These are phyloP conservation scores for Coreoperca whiteheadi DNA, from an alignment of 2,113 vertebrate species.

Conservation along the genomic window DNA sequence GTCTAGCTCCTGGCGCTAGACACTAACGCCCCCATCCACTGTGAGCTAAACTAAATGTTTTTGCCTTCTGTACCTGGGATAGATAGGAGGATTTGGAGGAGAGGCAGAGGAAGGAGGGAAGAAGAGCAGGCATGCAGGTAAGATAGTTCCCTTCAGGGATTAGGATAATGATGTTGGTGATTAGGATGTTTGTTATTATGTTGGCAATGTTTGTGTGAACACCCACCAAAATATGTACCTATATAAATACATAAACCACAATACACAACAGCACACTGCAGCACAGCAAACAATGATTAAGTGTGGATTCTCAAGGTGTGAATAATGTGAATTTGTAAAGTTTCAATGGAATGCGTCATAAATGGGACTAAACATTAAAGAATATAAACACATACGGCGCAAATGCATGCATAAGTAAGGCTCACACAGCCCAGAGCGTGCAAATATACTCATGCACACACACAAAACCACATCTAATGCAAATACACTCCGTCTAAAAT, in stretches of 20 bases:
- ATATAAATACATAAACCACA: conserved; percentile 65
- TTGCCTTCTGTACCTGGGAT: conserved; percentile 27
- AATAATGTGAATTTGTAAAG: conserved; percentile 63
- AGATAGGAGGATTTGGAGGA: conserved; percentile 55
- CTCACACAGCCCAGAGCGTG: conserved; percentile 23
- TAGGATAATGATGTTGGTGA: conserved; percentile 78
- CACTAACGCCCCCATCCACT: conserved; percentile 51
- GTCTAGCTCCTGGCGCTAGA: conserved; percentile 49
- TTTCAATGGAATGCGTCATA: conserved; percentile 43
- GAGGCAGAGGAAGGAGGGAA: conserved; percentile 39
- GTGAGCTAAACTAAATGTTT: conserved; percentile 66
- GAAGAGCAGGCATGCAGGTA: conserved; percentile 58
- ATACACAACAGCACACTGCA: conserved; percentile 47
- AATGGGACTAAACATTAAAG: conserved; percentile 53
- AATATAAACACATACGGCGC: conserved; percentile 16
- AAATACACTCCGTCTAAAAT: not conserved
- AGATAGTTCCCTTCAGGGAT: conserved; percentile 62
- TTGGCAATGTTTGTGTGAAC: conserved; percentile 59
- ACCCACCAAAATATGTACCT: conserved; percentile 49
- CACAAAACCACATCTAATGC: conserved; percentile 4
- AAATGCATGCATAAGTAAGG: conserved; percentile 44
- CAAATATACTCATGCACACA: not conserved
- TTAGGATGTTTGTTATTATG: conserved; percentile 76
- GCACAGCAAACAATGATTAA: conserved; percentile 56
- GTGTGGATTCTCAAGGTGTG: conserved; percentile 47